Conservation (phyloP, 2,113 vertebrate species). For the Hirundichthys speculiger region DNA sequence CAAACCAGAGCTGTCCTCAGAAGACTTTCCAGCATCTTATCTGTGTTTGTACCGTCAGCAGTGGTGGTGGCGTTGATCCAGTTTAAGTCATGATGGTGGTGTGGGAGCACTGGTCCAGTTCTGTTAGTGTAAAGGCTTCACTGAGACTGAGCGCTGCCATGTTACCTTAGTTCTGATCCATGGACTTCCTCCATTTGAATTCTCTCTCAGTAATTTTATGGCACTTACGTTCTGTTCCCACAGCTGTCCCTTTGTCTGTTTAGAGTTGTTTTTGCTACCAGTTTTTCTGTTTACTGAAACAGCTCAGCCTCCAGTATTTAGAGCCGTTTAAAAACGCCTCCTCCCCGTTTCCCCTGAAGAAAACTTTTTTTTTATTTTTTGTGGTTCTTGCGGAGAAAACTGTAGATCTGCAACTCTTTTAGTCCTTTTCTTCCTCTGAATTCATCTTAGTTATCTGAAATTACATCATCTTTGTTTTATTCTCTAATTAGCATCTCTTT, state of each 20-base stretch:
- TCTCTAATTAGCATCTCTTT: constrained; percentile 31
- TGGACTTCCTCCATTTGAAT: constrained; percentile 26
- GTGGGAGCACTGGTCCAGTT: constrained; percentile 28
- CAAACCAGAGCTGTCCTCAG: constrained; percentile 25
- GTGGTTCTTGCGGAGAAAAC: constrained; percentile 29
- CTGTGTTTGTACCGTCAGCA: constrained; percentile 12
- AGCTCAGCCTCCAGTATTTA: background rate
- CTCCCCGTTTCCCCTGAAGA: background rate
- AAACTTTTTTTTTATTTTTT: constrained; percentile 22
- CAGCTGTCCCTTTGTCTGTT: constrained; percentile 1
- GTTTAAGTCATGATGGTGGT: constrained; percentile 27
- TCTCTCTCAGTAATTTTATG: too few species aligned
- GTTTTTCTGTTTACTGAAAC: background rate
- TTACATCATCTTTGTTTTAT: constrained; percentile 18
- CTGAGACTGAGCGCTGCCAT: constrained; percentile 38
- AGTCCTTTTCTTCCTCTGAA: constrained; percentile 16
- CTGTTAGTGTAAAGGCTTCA: constrained; percentile 53
- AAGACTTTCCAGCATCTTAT: background rate
- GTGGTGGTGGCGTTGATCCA: constrained; percentile 33
- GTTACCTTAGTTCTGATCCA: constrained; percentile 34
- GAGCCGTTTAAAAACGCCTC: too few species aligned
- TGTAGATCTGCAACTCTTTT: constrained; percentile 31
- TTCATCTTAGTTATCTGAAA: constrained; percentile 8
- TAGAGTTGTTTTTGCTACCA: constrained; percentile 21
- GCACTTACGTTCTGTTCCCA: too few species aligned